These are phyloP conservation scores for Triplophysa rosa DNA, from an alignment of 2,113 vertebrate species.

Conservation along the genomic window DNA sequence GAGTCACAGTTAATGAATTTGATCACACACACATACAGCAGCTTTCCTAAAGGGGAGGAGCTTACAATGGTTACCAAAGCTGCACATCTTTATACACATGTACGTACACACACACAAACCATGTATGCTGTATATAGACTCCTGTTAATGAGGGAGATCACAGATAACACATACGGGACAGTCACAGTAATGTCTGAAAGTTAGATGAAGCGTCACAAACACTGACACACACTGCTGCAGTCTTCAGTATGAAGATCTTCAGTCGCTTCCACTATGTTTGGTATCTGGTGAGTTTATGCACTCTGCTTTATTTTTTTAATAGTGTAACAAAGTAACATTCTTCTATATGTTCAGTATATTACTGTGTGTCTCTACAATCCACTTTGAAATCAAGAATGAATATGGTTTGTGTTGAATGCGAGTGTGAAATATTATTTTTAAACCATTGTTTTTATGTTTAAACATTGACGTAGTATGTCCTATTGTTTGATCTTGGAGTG, in stretches of 20 bases:
- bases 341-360: not conserved
- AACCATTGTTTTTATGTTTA: not conserved
- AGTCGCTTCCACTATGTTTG: conserved; percentile 86
- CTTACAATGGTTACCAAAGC: not conserved
- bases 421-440: not conserved
- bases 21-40: not conserved
- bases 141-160: not conserved
- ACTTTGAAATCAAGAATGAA: too few relatives aligned
- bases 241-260: conserved; percentile 80
- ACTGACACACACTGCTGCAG: not conserved
- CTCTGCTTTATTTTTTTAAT: too few relatives aligned
- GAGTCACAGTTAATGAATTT: conserved; percentile 22
- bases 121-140: not conserved
- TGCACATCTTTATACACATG: conserved; percentile 22
- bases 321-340: too few relatives aligned
- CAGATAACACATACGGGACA: not conserved
- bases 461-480: not conserved
- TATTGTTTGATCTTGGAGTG: not conserved
- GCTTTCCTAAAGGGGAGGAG: conserved; percentile 27
- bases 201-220: conserved; percentile 1
- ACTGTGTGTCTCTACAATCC: not conserved
- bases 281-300: conserved; percentile 81
- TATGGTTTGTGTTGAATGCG: too few relatives aligned
- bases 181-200: conserved; percentile 9
- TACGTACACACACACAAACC: conserved; percentile 26